Conservation (phyloP, 2,797 vertebrate genomes). For the Tenualosa ilisha region DNA sequence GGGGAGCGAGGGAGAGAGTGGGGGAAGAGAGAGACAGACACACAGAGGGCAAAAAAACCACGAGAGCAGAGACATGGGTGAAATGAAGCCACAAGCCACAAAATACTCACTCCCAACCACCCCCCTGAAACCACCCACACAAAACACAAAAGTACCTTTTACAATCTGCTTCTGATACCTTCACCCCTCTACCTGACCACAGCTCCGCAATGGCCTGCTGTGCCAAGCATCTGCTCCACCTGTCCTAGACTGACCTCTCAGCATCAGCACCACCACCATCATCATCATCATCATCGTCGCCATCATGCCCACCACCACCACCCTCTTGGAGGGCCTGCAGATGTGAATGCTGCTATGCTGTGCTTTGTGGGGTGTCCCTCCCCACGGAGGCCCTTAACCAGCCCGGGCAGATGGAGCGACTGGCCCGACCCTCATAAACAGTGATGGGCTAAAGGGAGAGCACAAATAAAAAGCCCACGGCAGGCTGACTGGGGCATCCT, state of each 20-base stretch:
- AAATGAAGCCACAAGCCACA: background rate
- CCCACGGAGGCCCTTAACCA: slow-evolving; percentile 31
- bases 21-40: background rate
- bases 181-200: background rate
- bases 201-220: background rate
- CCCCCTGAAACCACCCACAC: background rate
- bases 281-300: too few species aligned
- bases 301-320: background rate
- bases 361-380: background rate
- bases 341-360: background rate
- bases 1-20: background rate
- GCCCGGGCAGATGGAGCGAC: slow-evolving; percentile 25
- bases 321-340: background rate
- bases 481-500: background rate
- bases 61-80: background rate
- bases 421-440: slow-evolving; percentile 32
- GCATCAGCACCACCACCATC: too few species aligned
- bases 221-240: background rate
- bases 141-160: background rate
- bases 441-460: slow-evolving; percentile 41
- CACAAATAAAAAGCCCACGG: slow-evolving; percentile 28
- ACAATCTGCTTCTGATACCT: background rate
- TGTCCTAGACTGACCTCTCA: background rate
- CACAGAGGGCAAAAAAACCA: background rate
- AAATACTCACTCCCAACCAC: background rate